A percentile compares a stretch with the other conserved stretches of the same genome.
Conservation (phyloP, 2,888 invertebrate genomes). For the Lypha dubia region DNA sequence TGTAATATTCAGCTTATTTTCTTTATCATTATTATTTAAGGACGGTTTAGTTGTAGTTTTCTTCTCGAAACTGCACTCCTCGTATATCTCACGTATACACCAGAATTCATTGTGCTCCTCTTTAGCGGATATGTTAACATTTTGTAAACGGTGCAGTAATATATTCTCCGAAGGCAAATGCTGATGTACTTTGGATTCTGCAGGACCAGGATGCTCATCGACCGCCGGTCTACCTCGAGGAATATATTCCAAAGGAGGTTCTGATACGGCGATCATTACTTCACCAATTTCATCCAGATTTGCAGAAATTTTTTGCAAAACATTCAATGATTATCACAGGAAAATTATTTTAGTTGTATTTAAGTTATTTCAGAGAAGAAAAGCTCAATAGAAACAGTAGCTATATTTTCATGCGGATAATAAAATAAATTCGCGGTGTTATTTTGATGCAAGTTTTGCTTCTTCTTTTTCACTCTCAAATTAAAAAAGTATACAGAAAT, state of each 20-base stretch:
- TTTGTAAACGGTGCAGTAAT: constrained; percentile 88
- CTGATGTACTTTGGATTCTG: constrained; percentile 84
- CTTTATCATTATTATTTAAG: constrained; percentile 27
- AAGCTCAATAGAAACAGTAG: not conserved
- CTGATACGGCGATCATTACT: constrained; percentile 95
- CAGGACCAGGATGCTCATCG: constrained; percentile 89
- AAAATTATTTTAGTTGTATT: not conserved
- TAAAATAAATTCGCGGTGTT: constrained; percentile 1
- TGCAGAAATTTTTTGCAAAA: constrained; percentile 83
- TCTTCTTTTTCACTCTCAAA: constrained; percentile 14
- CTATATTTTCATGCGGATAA: constrained; percentile 13
- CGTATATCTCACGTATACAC: constrained; percentile 85
- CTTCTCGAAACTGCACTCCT: constrained; percentile 82
- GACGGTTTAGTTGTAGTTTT: not conserved
- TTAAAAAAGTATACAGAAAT: not conserved
- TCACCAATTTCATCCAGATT: constrained; percentile 95
- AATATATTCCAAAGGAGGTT: constrained; percentile 93
- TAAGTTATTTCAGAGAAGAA: not conserved
- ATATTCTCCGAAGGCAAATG: constrained; percentile 86
- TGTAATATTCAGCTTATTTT: constrained; percentile 25
- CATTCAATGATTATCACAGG: constrained; percentile 60
- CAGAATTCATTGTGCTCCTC: constrained; percentile 84
- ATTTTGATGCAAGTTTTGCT: constrained; percentile 11
- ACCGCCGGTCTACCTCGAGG: constrained; percentile 93
- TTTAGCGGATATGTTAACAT: constrained; percentile 89